Percentiles rank a stretch among this genome's conserved stretches.
Conservation (phyloP, 2,113 vertebrate species). For the Cavia aperea region DNA sequence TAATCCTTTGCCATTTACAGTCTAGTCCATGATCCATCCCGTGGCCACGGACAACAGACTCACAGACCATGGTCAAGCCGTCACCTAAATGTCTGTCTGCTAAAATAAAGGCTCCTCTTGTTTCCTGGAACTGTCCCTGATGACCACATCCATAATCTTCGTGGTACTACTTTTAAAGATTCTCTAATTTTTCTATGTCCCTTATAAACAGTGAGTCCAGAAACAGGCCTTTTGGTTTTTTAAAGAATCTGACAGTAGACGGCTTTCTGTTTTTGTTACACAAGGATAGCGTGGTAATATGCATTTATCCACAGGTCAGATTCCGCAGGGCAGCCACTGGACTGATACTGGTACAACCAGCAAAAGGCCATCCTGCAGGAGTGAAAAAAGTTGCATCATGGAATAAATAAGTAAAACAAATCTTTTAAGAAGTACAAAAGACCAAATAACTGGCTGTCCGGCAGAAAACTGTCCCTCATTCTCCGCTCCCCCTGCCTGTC, state of each 20-base stretch:
- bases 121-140: neutral
- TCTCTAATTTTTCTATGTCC: constrained; percentile 13
- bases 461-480: neutral
- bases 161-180: neutral
- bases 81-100: neutral
- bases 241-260: neutral
- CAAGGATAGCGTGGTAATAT: neutral
- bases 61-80: neutral
- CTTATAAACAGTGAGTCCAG: neutral
- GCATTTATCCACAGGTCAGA: neutral
- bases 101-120: neutral
- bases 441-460: neutral
- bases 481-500: neutral
- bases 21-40: neutral
- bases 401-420: neutral
- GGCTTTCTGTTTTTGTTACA: neutral
- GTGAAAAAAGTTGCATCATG: neutral
- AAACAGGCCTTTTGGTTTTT: neutral
- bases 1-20: neutral
- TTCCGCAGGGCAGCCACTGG: neutral
- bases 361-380: neutral
- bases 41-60: neutral
- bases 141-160: neutral
- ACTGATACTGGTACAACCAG: neutral
- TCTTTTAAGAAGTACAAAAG: neutral